These are phyloP conservation scores for Chironex yamaguchii DNA, from an alignment of 30 jellyfish, hydroid and myxozoan genomes.

Conservation along the genomic window DNA sequence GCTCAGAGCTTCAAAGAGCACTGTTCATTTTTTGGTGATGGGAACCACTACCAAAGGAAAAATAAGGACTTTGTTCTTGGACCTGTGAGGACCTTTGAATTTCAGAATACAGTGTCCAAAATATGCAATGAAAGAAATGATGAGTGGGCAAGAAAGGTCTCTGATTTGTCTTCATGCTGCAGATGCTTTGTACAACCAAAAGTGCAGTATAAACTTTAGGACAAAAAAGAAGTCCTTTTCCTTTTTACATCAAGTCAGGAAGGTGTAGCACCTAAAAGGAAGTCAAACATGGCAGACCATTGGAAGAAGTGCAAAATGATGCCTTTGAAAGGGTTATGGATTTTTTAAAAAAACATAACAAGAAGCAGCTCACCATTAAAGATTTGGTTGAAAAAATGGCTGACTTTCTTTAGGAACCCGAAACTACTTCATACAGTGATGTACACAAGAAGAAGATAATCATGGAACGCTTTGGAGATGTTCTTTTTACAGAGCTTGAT, in stretches of 20 bases:
- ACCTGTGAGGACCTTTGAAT: conserved; percentile 46
- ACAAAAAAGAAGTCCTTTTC: conserved; percentile 25
- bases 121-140: conserved; percentile 52
- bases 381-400: conserved; percentile 57
- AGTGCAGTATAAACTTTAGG: conserved; percentile 53
- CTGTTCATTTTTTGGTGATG: conserved; percentile 42
- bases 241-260: not conserved
- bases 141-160: conserved; percentile 45
- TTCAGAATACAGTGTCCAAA: conserved; percentile 19
- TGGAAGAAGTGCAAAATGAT: conserved; percentile 35
- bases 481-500: not conserved
- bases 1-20: conserved; percentile 48
- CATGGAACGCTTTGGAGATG: conserved; percentile 39
- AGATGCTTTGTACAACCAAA: conserved; percentile 51
- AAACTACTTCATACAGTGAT: conserved; percentile 23
- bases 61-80: conserved; percentile 20
- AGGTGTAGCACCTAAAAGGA: conserved; percentile 12
- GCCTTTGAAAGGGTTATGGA: conserved; percentile 51
- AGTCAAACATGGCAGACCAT: conserved; percentile 53
- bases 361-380: conserved; percentile 64
- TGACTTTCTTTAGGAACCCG: conserved; percentile 18
- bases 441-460: conserved; percentile 45
- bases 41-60: conserved; percentile 43
- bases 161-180: conserved; percentile 51
- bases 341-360: conserved; percentile 39